Base-by-base conservation (phyloP, 2,888 invertebrate genomes). In the Trisateles emortualis region DNA sequence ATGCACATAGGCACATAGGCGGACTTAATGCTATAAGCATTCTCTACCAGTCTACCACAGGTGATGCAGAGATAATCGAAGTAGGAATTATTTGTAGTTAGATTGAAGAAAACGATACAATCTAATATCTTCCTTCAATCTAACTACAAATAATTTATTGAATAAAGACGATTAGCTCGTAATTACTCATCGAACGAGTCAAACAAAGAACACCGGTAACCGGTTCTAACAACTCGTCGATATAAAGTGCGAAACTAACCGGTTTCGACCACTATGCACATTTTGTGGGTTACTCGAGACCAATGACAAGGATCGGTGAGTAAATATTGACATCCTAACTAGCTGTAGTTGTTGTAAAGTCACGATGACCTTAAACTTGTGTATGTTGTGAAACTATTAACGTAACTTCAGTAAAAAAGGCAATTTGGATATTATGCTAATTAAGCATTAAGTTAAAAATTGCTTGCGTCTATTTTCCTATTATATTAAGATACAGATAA, bases 161-260 rank as follows among this genome's bases (percentile, higher is more conserved):
- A 4, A 5, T n/a, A 1, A 32, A n/a, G 0, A 32, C 11, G n/a
- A 32, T n/a, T 14, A 0, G 4, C 14, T 8, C 13, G 33, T 5
- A 0, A 33, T 13, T 13, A 13, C 33, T 36, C 26, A 26, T 26
- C 26, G 26, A 8, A 26, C 26, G 26, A 17, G 35, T 16, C 10
- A 4, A 14, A 33, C 39, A 24, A 24, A 24, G 17, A 19, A 8
- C 42, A 17, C 16, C 2, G 35, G n/a, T 8, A 42, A 42, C 49
- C 22, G 14, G 42, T 42, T 36, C 3, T 10, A 16, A 2, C 9
- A 16, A 9, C 14, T 11, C 8, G 26, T 42, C 42, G 29, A 30
- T n/a, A n/a, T n/a, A 30, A 36, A 17, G n/a, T 22, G 49, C 36
- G 36, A 42, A 36, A 36, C 42, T 5, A 10, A 26, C 13, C 42